Evolutionary conservation across 2,888 invertebrate genomes (phyloP), one percentile per base, ranked within the genome.

Genomic region (Malthinus flaveolus): DNA sequence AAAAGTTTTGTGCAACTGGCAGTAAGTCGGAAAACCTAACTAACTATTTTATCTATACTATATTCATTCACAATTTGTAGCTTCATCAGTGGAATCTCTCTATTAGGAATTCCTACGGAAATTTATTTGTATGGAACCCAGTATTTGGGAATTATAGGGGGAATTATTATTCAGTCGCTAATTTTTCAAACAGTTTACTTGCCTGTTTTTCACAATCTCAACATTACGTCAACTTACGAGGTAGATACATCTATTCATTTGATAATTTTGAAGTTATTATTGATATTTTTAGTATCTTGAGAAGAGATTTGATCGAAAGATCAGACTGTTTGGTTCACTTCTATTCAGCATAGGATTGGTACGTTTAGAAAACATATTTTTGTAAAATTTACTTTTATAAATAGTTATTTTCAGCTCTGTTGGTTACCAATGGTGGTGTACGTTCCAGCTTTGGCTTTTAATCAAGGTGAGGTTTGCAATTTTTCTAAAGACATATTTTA

Each of bases 71-170:
- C 4, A 35, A 36, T 32, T 73, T 72, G 57, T 74, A 86, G 90
- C 75, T 90, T 88, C 61, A 85, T 90, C 56, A 90, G 90, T 9
- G 91, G 90, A 1, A 91, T 91, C 63, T 90, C 91, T 0, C 75
- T 92, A 32, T 79, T 91, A 55, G 91, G 91, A 2, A 86, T 88
- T 7, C 91, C 91, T 1, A 91, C 91, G 0, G 91, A 92, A 75
- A 84, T 91, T 9, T 91, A 92, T 71, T 87, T 90, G 66, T 87
- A 90, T 69, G 93, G 94, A 1, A 89, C 88, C 3, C 89, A 90
- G 70, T 93, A 91, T 72, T 79, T 85, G 1, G 89, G 83, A 70
- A 84, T 89, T 7, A 78, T 84, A 8, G 76, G 82, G 13, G 88
- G 86, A 0, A 83, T 89, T 44, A 73, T 88, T 33, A 69, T 86